Evolutionary conservation across 2,797 vertebrate species (phyloP).

Genomic region (Gymnoscopelus braueri): DNA sequence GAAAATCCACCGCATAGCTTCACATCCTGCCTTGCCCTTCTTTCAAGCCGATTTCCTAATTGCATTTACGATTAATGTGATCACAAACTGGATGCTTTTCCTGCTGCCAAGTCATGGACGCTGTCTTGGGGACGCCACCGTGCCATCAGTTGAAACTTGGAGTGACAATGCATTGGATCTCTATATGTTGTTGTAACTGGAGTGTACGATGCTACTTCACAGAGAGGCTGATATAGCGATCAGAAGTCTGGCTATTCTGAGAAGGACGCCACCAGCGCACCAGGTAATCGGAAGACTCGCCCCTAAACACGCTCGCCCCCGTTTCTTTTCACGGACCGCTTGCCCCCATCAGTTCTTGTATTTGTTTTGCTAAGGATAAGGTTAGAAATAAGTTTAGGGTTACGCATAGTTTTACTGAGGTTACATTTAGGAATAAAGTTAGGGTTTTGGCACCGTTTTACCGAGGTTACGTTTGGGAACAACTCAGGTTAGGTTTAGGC

Average conservation of each 20-base stretch:
- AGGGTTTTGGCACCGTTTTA: no score
- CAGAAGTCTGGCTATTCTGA: slow-evolving; percentile 62
- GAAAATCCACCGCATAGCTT: slow-evolving; percentile 51
- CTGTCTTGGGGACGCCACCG: slow-evolving; percentile 5
- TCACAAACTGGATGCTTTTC: slow-evolving; percentile 2
- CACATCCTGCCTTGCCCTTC: slow-evolving; percentile 28
- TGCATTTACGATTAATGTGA: slow-evolving; percentile 14
- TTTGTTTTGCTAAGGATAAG: no score
- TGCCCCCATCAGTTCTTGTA: no score
- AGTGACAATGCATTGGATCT: slow-evolving; percentile 40
- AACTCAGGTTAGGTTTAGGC: no score
- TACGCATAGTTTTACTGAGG: no score
- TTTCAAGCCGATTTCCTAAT: slow-evolving; percentile 31
- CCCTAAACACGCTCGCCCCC: no score
- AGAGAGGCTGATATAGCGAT: slow-evolving; percentile 47
- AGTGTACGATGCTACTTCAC: slow-evolving; percentile 50
- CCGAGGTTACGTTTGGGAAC: no score
- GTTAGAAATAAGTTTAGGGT: no score
- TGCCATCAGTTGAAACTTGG: slow-evolving; percentile 23
- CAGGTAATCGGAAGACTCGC: slow-evolving; percentile 50
- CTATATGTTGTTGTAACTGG: slow-evolving; percentile 21
- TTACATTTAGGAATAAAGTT: no score
- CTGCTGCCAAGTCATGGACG: slow-evolving; percentile 5
- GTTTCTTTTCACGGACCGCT: no score
- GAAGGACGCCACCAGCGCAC: slow-evolving; percentile 66